Percentiles rank a stretch among this genome's conserved stretches.
Evolutionary conservation across 53 echinoderm and acorn worm species (phyloP).

Genomic region (Paracentrotus lividus): DNA sequence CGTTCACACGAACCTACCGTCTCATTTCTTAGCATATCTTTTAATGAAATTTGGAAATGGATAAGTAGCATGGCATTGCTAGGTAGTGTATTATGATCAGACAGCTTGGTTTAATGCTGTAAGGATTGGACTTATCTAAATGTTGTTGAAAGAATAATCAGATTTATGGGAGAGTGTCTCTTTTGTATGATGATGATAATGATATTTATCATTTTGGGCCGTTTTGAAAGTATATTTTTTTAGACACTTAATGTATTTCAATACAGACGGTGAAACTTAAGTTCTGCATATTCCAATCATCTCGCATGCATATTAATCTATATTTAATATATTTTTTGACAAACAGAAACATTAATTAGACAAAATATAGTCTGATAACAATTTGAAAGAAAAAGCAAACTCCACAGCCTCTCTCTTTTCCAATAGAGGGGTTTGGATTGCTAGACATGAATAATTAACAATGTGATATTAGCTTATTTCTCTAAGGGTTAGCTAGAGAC

Average conservation of each 20-base stretch:
- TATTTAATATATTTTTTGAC: too few species aligned
- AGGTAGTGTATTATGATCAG: not conserved
- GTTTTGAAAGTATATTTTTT: too few species aligned
- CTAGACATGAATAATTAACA: not conserved
- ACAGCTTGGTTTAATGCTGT: not conserved
- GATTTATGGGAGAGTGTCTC: not conserved
- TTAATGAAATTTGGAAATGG: slow-evolving; percentile 3
- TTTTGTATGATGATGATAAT: not conserved
- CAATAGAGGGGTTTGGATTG: too few species aligned
- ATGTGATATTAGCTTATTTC: not conserved
- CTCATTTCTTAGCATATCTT: not conserved
- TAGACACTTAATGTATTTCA: too few species aligned
- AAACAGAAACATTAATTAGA: not conserved
- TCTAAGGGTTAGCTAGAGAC: not conserved
- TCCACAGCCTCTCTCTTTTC: not conserved
- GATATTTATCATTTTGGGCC: not conserved
- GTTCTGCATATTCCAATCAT: too few species aligned
- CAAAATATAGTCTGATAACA: not conserved
- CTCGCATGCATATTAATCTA: too few species aligned
- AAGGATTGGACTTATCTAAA: not conserved
- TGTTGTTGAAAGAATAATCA: not conserved
- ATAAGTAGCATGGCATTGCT: not conserved
- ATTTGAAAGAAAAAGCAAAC: not conserved
- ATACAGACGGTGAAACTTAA: too few species aligned
- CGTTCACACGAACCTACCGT: not conserved